These are phyloP conservation scores for Anagyrus pseudococci DNA, from an alignment of 2,888 invertebrate species.

Conservation along the genomic window DNA sequence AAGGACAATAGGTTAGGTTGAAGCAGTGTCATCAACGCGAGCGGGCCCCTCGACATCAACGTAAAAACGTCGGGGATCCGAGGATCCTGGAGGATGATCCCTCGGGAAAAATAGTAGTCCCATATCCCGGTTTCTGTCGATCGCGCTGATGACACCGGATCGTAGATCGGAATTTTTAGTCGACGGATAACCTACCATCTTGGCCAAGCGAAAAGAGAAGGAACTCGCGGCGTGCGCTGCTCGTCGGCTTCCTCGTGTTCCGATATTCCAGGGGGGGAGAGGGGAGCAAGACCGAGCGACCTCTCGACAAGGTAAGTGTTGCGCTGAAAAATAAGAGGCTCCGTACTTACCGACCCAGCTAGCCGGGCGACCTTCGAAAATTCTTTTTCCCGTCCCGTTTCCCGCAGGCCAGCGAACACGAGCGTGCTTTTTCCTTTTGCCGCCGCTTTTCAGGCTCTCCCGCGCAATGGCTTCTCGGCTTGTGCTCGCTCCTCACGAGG, in stretches of 20 bases:
- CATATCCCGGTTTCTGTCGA: neutral
- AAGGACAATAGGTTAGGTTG: conserved; percentile 21
- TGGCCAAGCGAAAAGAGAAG: conserved; percentile 51
- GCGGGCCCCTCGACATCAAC: conserved; percentile 1
- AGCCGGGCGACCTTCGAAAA: too few species aligned
- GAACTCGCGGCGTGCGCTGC: conserved; percentile 40
- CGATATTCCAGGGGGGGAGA: too few species aligned
- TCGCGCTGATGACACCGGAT: conserved; percentile 29
- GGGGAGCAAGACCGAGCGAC: too few species aligned
- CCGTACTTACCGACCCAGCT: too few species aligned
- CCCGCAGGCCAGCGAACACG: too few species aligned
- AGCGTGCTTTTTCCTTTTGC: too few species aligned
- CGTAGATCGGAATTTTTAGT: conserved; percentile 10
- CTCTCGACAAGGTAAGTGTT: too few species aligned
- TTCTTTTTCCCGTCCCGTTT: too few species aligned
- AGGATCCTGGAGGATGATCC: neutral
- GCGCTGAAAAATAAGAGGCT: too few species aligned
- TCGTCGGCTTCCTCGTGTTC: conserved; percentile 25
- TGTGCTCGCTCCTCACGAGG: too few species aligned
- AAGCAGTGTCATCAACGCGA: conserved; percentile 28
- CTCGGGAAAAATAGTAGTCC: neutral
- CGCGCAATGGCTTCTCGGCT: too few species aligned
- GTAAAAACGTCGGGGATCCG: neutral
- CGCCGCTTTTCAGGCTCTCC: too few species aligned
- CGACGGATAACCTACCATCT: conserved; percentile 53